phyloP scores from a whole-genome alignment of 1,140 invertebrate genomes.

The Teleogryllus occipitalis region DNA sequence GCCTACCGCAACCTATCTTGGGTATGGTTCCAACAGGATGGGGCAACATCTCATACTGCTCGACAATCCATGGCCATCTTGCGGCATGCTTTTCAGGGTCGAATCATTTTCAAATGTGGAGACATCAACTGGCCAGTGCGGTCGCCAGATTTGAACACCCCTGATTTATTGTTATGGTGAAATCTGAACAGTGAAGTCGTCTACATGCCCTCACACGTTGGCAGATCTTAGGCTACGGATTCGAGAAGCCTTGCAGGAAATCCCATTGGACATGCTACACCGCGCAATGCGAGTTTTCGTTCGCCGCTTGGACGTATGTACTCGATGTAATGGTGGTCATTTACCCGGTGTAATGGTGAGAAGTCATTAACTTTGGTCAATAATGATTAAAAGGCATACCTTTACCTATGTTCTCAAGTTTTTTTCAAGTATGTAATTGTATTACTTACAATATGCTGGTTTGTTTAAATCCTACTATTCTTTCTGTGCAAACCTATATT shows the following conservation, averaged over 20 bases:
- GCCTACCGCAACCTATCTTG: too few species aligned
- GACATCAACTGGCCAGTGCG: neutral
- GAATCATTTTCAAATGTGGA: neutral
- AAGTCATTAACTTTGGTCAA: neutral
- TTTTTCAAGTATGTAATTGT: neutral
- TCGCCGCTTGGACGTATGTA: neutral
- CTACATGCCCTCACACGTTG: neutral
- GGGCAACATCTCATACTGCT: neutral
- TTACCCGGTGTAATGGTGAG: too few species aligned
- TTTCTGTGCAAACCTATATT: neutral
- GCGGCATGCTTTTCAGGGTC: neutral
- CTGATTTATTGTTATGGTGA: neutral
- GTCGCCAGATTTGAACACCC: neutral
- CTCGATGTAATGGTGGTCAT: neutral
- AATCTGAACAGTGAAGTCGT: too few species aligned
- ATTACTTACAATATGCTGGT: too few species aligned
- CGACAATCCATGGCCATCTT: neutral
- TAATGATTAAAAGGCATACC: neutral
- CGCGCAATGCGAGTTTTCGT: neutral
- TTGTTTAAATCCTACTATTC: too few species aligned
- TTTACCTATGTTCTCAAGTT: neutral
- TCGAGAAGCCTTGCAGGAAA: too few species aligned
- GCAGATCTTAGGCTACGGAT: neutral
- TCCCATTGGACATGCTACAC: neutral
- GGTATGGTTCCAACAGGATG: too few species aligned